Evolutionary conservation across 2,888 invertebrate genomes (phyloP).

Genomic region (Scaptomyza reducta): DNA sequence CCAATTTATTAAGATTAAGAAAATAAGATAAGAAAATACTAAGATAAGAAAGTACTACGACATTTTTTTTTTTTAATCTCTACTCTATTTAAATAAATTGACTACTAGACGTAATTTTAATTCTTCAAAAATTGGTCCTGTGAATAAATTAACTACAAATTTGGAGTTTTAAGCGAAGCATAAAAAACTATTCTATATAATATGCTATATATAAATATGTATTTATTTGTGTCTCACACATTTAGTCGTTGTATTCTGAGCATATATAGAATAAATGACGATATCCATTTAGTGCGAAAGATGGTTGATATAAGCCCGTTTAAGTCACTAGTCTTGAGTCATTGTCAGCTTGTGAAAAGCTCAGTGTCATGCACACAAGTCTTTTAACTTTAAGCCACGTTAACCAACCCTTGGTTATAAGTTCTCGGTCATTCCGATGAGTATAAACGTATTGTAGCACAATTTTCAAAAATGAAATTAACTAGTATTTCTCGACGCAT

Average conservation of each 20-base stretch:
- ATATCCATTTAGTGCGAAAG: neutral
- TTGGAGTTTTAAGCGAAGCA: no score
- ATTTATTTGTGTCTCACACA: neutral
- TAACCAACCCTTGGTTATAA: slow-evolving; percentile 24
- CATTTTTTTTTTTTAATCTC: no score
- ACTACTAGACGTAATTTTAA: no score
- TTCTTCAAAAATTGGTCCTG: no score
- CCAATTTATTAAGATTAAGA: no score
- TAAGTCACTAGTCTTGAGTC: slow-evolving; percentile 8
- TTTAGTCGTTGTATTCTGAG: neutral
- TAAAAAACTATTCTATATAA: no score
- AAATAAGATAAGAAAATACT: no score
- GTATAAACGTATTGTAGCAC: slow-evolving; percentile 61
- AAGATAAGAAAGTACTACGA: no score
- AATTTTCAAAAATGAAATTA: slow-evolving; percentile 70
- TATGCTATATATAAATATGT: no score
- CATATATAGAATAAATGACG: slow-evolving; percentile 1
- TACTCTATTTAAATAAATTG: no score
- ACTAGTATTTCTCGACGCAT: slow-evolving; percentile 42
- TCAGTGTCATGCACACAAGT: slow-evolving; percentile 30
- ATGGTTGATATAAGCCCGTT: slow-evolving; percentile 5
- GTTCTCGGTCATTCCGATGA: slow-evolving; percentile 38
- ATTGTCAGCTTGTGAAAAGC: slow-evolving; percentile 52
- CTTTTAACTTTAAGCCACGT: slow-evolving; percentile 4
- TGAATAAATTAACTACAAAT: no score